phyloP scores from a whole-genome alignment of 2,888 invertebrate species.

The Tanytarsus gracilentus region DNA sequence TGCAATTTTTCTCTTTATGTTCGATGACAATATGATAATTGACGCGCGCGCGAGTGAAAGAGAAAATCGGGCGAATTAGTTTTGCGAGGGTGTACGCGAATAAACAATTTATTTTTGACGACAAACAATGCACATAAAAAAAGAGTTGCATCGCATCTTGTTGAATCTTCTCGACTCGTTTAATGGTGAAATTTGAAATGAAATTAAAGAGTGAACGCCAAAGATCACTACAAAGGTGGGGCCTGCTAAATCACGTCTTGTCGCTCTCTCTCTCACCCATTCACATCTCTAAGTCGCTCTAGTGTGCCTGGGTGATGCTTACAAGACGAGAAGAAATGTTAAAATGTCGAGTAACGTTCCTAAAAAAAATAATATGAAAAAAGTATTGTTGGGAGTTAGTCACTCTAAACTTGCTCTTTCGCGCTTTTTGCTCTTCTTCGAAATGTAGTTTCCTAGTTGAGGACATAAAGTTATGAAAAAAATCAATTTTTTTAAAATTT shows the following conservation, averaged over 20 bases:
- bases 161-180: neutral
- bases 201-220: constrained; percentile 19
- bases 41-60: no score
- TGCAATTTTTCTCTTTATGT: no score
- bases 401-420: no score
- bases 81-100: neutral
- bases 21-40: no score
- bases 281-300: neutral
- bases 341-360: constrained; percentile 28
- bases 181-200: constrained; percentile 6
- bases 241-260: constrained; percentile 27
- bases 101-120: neutral
- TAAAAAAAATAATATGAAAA: no score
- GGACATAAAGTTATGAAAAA: no score
- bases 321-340: constrained; percentile 6
- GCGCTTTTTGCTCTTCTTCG: no score
- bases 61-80: no score
- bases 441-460: no score
- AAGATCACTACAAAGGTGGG: constrained; percentile 24
- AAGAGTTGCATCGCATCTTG: neutral
- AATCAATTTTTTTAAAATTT: no score
- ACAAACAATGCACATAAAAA: neutral
- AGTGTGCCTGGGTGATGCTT: neutral
- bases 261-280: neutral
- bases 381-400: no score